Evolutionary conservation across 2,888 invertebrate species (phyloP), one percentile per base, ranked within the genome.

Genomic region (Cetonia aurata): DNA sequence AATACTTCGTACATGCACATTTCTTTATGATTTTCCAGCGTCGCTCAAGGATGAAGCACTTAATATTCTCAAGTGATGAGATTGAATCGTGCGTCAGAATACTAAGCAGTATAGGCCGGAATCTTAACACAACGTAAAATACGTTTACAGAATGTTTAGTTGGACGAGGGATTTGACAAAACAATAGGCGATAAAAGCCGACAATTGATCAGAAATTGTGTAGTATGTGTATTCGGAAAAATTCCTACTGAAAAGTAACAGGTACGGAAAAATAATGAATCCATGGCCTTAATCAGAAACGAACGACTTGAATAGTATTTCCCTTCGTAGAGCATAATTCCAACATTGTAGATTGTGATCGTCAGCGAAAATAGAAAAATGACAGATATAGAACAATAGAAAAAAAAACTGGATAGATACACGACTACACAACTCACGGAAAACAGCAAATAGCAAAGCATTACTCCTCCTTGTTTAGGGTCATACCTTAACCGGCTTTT

Each of bases 31-130:
- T 31, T 31, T 55, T 33, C 55, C 8, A 31, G 6, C n/a, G n/a
- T 33, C 33, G 33, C 13, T 55, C 31, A 55, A 55, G 55, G 37
- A 55, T 33, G 13, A n/a, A 33, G 31, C 33, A 15, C 31, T 55
- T 55, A 55, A 55, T 55, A 55, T 55, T 55, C 55, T n/a, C 12
- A 55, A 31, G 33, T 55, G 25, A 25, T 25, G 12, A 33, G 33
- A n/a, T 8, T 55, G 12, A 33, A 33, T 55, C 10, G 12, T 31
- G 15, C 55, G 33, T 55, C 8, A 55, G 55, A 55, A 55, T 55
- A 55, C 13, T 33, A 55, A 55, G n/a, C 55, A n/a, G 15, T 55
- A 25, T 25, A 55, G 33, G 55, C 33, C 13, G 55, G 31, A 55
- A 13, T 31, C 13, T 55, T 55, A 53, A 4, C 25, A 55, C 25